Evolutionary conservation across 2,797 vertebrate species (phyloP), one percentile per base, ranked within the genome.

Genomic region (Pteropus rufus): DNA sequence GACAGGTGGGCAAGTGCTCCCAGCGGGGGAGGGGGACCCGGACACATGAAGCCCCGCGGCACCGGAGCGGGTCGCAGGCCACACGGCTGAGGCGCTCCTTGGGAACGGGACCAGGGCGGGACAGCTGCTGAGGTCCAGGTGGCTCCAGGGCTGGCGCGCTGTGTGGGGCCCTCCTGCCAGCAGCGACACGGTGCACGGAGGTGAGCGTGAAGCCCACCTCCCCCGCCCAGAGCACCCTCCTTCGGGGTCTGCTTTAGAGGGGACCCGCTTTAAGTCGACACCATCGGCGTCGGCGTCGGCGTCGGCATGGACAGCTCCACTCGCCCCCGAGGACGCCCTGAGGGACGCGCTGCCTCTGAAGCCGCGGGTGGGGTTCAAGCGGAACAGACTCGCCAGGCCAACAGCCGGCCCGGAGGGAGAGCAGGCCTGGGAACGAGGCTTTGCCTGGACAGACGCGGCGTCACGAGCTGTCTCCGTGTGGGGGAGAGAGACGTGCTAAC

Each of bases 41-140:
- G 23, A 3, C 1, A 2, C 1, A 12, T 0, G 2, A 7, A 3
- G 41, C 49, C 36, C 29, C 10, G 64, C 5, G 0, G 69, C 10
- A 7, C 18, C 26, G 10, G 39, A 41, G n/a, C 39, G 19, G 24
- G 58, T 24, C 75, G 1, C 11, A 8, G 46, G 29, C 9, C 1
- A 8, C 5, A 0, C 0, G 9, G n/a, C 10, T 6, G 5, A 7
- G 14, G 12, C 0, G 12, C 12, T 1, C 34, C 11, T 4, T 5
- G 41, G 67, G 18, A 29, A 1, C 1, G 11, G 5, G 9, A 39
- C 58, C 34, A 0, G 2, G 46, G 10, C 15, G 4, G 36, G 26
- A 10, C 2, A 11, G 29, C 15, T 24, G 0, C 24, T 1, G 39
- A 5, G 8, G 19, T 5, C 23, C 24, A 14, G 18, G 34, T 0